Evolutionary conservation across 2,797 vertebrate genomes (phyloP).

Genomic region (Paratrypauchen microcephalus): DNA sequence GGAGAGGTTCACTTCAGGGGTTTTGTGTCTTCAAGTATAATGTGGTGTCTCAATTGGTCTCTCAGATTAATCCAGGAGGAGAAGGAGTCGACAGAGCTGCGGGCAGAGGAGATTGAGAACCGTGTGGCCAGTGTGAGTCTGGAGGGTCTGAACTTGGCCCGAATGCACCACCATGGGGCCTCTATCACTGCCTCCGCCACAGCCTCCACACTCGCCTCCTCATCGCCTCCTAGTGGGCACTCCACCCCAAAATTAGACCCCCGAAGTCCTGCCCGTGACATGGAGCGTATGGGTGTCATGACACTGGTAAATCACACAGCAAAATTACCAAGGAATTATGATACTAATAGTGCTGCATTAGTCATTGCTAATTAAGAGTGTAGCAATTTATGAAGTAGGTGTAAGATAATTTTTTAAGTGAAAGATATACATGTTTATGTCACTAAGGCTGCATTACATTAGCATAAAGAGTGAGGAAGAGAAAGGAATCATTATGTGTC

Average conservation of each 20-base stretch:
- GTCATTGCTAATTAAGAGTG: neutral
- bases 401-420: neutral
- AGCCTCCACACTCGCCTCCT: conserved; percentile 93
- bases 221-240: conserved; percentile 96
- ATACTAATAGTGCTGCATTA: neutral
- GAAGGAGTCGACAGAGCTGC: conserved; percentile 96
- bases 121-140: conserved; percentile 96
- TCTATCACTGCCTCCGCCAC: conserved; percentile 96
- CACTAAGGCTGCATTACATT: conserved; percentile 13
- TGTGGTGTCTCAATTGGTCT: neutral
- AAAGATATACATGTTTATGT: neutral
- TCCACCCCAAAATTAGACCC: conserved; percentile 96
- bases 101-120: conserved; percentile 97
- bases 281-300: conserved; percentile 98
- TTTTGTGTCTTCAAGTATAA: neutral
- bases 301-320: conserved; percentile 82
- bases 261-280: conserved; percentile 92
- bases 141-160: conserved; percentile 94
- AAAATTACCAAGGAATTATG: neutral
- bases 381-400: neutral
- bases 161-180: conserved; percentile 90
- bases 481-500: neutral
- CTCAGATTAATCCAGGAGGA: conserved; percentile 96
- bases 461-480: conserved; percentile 11
- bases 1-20: too few species aligned